Percentiles rank a stretch among this genome's conserved stretches.
Evolutionary conservation across 2,888 invertebrate species (phyloP).

Genomic region (Ichneumon xanthorius): DNA sequence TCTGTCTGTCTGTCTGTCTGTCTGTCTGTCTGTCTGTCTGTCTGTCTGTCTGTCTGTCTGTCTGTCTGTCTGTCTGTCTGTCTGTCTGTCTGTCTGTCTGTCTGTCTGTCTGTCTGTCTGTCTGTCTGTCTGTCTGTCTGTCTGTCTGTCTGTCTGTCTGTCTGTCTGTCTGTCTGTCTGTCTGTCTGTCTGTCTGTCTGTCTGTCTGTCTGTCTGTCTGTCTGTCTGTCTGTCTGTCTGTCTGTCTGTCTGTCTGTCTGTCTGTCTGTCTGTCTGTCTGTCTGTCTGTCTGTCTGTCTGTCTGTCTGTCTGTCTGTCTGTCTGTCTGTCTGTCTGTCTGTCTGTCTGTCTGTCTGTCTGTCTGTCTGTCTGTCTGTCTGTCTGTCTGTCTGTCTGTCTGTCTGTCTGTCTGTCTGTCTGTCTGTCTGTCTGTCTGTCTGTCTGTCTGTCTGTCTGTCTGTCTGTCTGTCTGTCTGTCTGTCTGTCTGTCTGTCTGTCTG

Average conservation of each 20-base stretch:
- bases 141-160: conserved; percentile 36
- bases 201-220: conserved; percentile 36
- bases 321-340: conserved; percentile 36
- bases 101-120: conserved; percentile 36
- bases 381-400: conserved; percentile 36
- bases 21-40: conserved; percentile 36
- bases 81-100: conserved; percentile 36
- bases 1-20: conserved; percentile 36
- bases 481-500: conserved; percentile 36
- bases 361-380: conserved; percentile 36
- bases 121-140: conserved; percentile 36
- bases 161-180: conserved; percentile 36
- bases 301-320: conserved; percentile 36
- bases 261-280: conserved; percentile 36
- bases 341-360: conserved; percentile 36
- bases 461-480: conserved; percentile 36
- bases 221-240: conserved; percentile 36
- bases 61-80: conserved; percentile 36
- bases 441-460: conserved; percentile 36
- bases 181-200: conserved; percentile 36
- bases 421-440: conserved; percentile 36
- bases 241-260: conserved; percentile 36
- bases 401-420: conserved; percentile 36
- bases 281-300: conserved; percentile 36
- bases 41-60: conserved; percentile 36